These are phyloP conservation scores for Synanceia verrucosa DNA, from an alignment of 2,797 vertebrate genomes.

Conservation along the genomic window DNA sequence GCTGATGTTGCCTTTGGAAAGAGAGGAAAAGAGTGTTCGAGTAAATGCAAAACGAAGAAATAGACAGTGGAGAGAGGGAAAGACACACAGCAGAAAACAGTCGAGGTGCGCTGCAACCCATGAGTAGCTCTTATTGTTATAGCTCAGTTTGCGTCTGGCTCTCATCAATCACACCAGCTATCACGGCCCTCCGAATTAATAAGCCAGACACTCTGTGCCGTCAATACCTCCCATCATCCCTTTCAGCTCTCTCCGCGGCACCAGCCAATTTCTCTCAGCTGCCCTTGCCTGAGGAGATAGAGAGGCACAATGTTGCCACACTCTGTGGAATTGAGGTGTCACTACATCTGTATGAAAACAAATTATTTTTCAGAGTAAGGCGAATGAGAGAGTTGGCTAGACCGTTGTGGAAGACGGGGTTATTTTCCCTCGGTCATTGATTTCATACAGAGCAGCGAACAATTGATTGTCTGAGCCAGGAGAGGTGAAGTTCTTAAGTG, in stretches of 20 bases:
- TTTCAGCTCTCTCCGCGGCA: constrained; percentile 63
- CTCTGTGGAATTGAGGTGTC: constrained; percentile 74
- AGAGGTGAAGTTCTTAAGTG: constrained; percentile 28
- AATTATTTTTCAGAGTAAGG: constrained; percentile 67
- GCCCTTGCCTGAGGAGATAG: constrained; percentile 68
- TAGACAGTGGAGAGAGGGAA: background rate
- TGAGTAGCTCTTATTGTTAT: constrained; percentile 62
- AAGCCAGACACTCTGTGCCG: constrained; percentile 58
- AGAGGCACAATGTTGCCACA: constrained; percentile 41
- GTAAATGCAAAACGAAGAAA: constrained; percentile 14
- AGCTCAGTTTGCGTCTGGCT: constrained; percentile 69
- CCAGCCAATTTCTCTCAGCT: constrained; percentile 65
- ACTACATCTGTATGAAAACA: constrained; percentile 74
- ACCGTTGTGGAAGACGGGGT: constrained; percentile 26
- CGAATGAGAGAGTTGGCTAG: constrained; percentile 34
- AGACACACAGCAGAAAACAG: constrained; percentile 48
- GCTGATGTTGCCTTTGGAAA: constrained; percentile 24
- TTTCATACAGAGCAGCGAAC: constrained; percentile 41
- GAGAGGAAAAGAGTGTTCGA: background rate
- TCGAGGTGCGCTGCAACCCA: constrained; percentile 32
- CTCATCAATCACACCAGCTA: constrained; percentile 72
- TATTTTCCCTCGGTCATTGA: constrained; percentile 58
- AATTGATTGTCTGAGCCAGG: constrained; percentile 46
- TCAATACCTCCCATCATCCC: constrained; percentile 74
- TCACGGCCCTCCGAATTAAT: constrained; percentile 67